Evolutionary conservation across 2,888 invertebrate genomes (phyloP), one percentile per base, ranked within the genome.

Genomic region (Epistrophella euchroma): DNA sequence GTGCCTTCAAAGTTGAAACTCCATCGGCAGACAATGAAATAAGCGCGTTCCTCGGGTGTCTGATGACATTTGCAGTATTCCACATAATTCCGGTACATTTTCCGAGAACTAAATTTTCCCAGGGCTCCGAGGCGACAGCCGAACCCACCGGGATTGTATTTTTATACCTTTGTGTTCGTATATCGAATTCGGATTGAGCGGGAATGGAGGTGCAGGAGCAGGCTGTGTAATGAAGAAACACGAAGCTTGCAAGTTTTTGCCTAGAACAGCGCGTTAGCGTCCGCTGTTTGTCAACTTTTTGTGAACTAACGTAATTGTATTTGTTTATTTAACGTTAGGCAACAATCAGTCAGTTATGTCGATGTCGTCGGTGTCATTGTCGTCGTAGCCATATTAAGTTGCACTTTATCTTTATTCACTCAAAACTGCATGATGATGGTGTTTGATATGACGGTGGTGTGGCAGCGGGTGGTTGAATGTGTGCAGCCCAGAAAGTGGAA

Each of bases 91-190:
- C 88, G 88, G 88, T 84, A 89, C 85, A 87, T 83, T 88, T 88
- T 89, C 85, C 88, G 78, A 88, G 89, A 89, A 89, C 77, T 88
- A 73, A 82, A 88, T 89, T 89, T 89, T 89, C 89, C 87, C 89
- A 89, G 77, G 82, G 71, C 64, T 60, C 72, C 40, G 35, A 73
- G 68, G 80, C 78, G 73, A 52, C 78, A 76, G 45, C 47, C 68
- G 60, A 74, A 55, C 81, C 77, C 50, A 72, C 32, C 37, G 52
- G 68, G 45, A 62, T 71, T 47, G 40, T 60, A 19, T 52, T 50
- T 66, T 17, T 55, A 55, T 52, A 60, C 52, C 64, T 78, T 64
- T 60, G 37, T n/a, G 32, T 22, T 55, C 55, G 58, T 81, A 73
- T 76, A 81, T 86, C 82, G 58, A 71, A 85, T 85, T 85, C 76